A percentile compares a stretch with the other conserved stretches of the same genome.
phyloP scores from a whole-genome alignment of 2,888 invertebrate species.

The Phengaris arion region DNA sequence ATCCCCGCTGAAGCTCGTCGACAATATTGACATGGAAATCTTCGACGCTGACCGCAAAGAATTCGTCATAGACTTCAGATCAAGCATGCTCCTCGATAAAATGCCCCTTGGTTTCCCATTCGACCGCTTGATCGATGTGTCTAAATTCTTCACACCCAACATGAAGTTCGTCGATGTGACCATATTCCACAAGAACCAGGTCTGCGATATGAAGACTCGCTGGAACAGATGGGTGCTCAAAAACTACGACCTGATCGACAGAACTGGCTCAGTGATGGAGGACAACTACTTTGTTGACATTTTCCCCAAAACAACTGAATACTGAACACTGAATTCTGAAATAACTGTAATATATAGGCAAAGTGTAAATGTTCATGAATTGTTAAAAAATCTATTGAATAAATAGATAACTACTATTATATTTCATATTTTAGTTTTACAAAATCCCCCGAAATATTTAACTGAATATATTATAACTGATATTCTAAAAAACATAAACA shows the following conservation, averaged over 20 bases:
- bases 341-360: not conserved
- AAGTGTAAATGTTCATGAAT: not conserved
- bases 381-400: constrained; percentile 12
- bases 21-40: constrained; percentile 59
- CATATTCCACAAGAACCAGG: constrained; percentile 81
- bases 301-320: not conserved
- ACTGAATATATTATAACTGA: not conserved
- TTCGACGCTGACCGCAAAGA: constrained; percentile 71
- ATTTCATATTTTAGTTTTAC: not conserved
- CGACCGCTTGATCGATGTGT: constrained; percentile 82
- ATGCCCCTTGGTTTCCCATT: constrained; percentile 86
- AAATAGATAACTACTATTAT: not conserved
- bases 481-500: not conserved
- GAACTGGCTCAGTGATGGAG: constrained; percentile 50
- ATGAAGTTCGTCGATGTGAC: constrained; percentile 82
- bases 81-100: constrained; percentile 77
- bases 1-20: constrained; percentile 72
- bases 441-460: not conserved
- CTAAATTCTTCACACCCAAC: constrained; percentile 82
- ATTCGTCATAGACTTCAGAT: constrained; percentile 59
- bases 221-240: constrained; percentile 64
- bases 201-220: constrained; percentile 67
- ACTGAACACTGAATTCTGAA: not conserved
- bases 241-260: constrained; percentile 56
- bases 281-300: constrained; percentile 54